Percentiles rank a stretch among this genome's conserved stretches.
These are phyloP conservation scores for Agrilus biguttatus DNA, from an alignment of 2,888 invertebrate genomes.

Conservation along the genomic window DNA sequence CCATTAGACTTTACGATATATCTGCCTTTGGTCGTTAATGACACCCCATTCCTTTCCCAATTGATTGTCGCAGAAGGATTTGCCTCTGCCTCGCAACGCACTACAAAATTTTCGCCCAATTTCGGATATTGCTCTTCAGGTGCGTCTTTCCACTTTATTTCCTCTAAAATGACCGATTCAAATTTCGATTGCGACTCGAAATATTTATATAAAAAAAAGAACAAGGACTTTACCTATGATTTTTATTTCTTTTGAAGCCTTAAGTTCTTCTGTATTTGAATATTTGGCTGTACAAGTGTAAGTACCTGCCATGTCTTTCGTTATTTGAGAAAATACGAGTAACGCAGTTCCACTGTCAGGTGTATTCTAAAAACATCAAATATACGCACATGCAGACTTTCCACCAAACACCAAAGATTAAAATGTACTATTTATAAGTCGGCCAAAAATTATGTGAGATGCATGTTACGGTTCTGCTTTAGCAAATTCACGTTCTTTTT, in stretches of 20 bases:
- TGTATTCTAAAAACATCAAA: slow-evolving; percentile 19
- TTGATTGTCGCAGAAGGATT: slow-evolving; percentile 74
- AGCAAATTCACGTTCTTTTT: no score
- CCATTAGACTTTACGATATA: slow-evolving; percentile 64
- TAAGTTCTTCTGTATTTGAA: slow-evolving; percentile 50
- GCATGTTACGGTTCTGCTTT: no score
- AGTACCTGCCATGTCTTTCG: slow-evolving; percentile 61
- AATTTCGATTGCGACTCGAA: neutral
- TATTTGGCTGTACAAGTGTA: slow-evolving; percentile 76
- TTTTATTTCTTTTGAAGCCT: slow-evolving; percentile 52
- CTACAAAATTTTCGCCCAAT: slow-evolving; percentile 57
- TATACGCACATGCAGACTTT: neutral
- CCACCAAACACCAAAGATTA: no score
- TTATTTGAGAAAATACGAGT: slow-evolving; percentile 60
- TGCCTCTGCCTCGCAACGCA: slow-evolving; percentile 74
- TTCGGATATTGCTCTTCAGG: slow-evolving; percentile 72
- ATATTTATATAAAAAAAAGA: neutral
- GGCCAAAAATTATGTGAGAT: no score
- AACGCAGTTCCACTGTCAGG: slow-evolving; percentile 49
- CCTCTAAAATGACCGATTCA: slow-evolving; percentile 40
- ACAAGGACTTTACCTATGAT: slow-evolving; percentile 48
- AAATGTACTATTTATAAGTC: neutral
- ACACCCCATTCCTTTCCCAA: slow-evolving; percentile 68
- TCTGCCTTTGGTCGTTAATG: slow-evolving; percentile 52
- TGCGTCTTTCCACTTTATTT: slow-evolving; percentile 73